Evolutionary conservation across 2,797 vertebrate species (phyloP).

Genomic region (Peromyscus aztecus): DNA sequence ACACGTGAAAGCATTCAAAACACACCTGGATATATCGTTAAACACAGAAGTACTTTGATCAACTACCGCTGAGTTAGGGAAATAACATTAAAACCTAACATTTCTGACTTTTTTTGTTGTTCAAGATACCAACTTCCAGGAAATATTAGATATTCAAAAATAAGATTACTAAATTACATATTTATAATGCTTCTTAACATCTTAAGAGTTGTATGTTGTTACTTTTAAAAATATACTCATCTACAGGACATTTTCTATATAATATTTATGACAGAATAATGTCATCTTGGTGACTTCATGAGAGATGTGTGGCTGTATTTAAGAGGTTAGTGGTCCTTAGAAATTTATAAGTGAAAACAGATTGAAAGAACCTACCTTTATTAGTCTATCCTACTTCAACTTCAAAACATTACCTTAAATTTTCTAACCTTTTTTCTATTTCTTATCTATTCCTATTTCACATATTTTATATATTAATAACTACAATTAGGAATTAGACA

Average conservation of each 20-base stretch:
- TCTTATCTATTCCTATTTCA: background rate
- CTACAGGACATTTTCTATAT: background rate
- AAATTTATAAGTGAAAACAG: background rate
- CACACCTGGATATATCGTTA: constrained; percentile 46
- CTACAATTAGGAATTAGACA: background rate
- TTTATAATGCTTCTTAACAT: constrained; percentile 2
- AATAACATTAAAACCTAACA: background rate
- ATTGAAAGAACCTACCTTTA: background rate
- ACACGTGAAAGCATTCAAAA: background rate
- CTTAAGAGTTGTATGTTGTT: background rate
- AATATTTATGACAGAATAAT: background rate
- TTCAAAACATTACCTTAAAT: background rate
- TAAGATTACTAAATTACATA: background rate
- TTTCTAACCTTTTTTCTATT: background rate
- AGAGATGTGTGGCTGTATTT: background rate
- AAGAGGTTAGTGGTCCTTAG: background rate
- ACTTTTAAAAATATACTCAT: background rate
- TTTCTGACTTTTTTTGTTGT: background rate
- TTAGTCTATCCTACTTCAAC: background rate
- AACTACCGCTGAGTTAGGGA: background rate
- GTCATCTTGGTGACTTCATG: background rate
- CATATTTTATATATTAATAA: background rate
- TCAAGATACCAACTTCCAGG: background rate
- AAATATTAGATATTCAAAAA: background rate
- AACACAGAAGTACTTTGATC: background rate